phyloP scores from a whole-genome alignment of 2,797 vertebrate species.

The Mionectes olivaceus region DNA sequence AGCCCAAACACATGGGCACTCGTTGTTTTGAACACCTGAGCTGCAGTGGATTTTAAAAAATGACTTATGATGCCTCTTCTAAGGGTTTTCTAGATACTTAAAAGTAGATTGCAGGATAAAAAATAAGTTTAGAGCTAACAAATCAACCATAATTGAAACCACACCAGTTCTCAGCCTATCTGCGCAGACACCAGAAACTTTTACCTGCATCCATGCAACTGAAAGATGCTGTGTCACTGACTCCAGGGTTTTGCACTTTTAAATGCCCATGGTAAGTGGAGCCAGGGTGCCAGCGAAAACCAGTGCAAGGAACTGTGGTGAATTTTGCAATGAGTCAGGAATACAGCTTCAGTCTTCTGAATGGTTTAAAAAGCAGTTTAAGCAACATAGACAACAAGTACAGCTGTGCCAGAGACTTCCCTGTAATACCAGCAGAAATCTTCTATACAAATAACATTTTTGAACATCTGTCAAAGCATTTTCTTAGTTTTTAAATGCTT shows the following conservation, averaged over 20 bases:
- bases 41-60: neutral
- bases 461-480: neutral
- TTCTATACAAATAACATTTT: neutral
- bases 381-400: neutral
- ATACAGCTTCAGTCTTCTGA: neutral
- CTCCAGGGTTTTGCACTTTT: neutral
- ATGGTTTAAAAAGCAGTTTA: neutral
- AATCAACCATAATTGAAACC: neutral
- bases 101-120: neutral
- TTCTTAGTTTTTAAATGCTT: conserved; percentile 2
- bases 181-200: neutral
- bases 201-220: too few relatives aligned
- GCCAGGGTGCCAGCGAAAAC: neutral
- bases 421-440: neutral
- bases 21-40: neutral
- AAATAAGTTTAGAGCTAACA: neutral
- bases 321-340: neutral
- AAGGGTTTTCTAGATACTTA: neutral
- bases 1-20: neutral
- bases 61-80: neutral
- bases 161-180: neutral
- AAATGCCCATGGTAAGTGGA: neutral
- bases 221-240: neutral
- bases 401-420: neutral
- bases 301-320: neutral